These are phyloP conservation scores for Teleogryllus occipitalis DNA, from an alignment of 1,140 invertebrate species.

Conservation along the genomic window DNA sequence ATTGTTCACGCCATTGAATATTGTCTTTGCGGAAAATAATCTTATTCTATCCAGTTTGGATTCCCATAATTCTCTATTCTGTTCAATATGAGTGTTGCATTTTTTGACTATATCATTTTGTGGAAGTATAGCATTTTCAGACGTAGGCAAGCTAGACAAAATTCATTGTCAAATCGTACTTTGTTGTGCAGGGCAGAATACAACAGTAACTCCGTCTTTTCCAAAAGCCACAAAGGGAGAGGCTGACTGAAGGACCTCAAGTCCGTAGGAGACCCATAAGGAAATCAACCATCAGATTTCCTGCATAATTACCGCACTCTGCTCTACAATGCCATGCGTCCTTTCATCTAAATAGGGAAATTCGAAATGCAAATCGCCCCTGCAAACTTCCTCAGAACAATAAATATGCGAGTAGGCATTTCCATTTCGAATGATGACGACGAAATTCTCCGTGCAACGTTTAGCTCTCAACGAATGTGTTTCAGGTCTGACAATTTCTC, in stretches of 20 bases:
- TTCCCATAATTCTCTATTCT: too few relatives aligned
- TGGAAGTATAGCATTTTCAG: too few relatives aligned
- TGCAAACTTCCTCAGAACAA: not conserved
- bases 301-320: not conserved
- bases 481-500: too few relatives aligned
- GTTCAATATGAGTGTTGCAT: too few relatives aligned
- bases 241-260: too few relatives aligned
- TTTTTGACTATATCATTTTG: too few relatives aligned
- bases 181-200: too few relatives aligned
- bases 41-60: too few relatives aligned
- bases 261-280: not conserved
- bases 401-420: conserved; percentile 4
- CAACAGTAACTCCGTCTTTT: not conserved
- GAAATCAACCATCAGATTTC: not conserved
- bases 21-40: too few relatives aligned
- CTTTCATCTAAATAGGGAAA: not conserved
- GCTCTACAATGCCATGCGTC: not conserved
- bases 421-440: not conserved
- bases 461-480: not conserved
- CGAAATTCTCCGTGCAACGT: not conserved
- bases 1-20: too few relatives aligned
- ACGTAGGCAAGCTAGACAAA: too few relatives aligned
- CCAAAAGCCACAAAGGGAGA: not conserved
- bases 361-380: not conserved
- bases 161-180: too few relatives aligned